These are phyloP conservation scores for Dendrolimus kikuchii DNA, from an alignment of 1,140 invertebrate species.

Conservation along the genomic window DNA sequence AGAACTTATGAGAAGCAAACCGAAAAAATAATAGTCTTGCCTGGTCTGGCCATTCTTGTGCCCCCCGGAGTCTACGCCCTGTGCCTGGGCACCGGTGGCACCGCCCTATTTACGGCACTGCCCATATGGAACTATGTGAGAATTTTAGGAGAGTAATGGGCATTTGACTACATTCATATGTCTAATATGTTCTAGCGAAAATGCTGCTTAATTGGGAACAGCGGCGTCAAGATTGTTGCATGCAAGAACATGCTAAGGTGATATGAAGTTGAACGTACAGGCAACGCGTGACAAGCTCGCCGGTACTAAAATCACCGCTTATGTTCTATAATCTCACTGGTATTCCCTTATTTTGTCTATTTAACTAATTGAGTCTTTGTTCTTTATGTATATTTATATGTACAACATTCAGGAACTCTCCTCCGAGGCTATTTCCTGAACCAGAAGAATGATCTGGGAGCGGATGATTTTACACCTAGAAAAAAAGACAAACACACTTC, in stretches of 20 bases:
- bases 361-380: conserved; percentile 70
- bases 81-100: too few species aligned
- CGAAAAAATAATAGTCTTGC: too few species aligned
- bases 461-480: conserved; percentile 71
- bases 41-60: too few species aligned
- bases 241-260: conserved; percentile 43
- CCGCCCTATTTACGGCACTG: too few species aligned
- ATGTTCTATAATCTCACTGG: conserved; percentile 68
- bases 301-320: conserved; percentile 67
- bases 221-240: neutral
- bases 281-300: conserved; percentile 55
- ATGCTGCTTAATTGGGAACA: neutral
- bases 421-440: conserved; percentile 66
- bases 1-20: too few species aligned
- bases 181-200: too few species aligned
- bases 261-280: conserved; percentile 61
- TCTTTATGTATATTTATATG: conserved; percentile 62
- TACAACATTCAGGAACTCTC: conserved; percentile 65
- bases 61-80: too few species aligned
- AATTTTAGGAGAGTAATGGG: too few species aligned
- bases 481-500: conserved; percentile 61
- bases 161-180: too few species aligned
- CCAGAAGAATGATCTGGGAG: conserved; percentile 70
- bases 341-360: conserved; percentile 58
- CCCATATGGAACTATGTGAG: too few species aligned